These are phyloP conservation scores for Montipora foliosa DNA, from an alignment of 64 coral and sea anemone genomes.

Conservation along the genomic window DNA sequence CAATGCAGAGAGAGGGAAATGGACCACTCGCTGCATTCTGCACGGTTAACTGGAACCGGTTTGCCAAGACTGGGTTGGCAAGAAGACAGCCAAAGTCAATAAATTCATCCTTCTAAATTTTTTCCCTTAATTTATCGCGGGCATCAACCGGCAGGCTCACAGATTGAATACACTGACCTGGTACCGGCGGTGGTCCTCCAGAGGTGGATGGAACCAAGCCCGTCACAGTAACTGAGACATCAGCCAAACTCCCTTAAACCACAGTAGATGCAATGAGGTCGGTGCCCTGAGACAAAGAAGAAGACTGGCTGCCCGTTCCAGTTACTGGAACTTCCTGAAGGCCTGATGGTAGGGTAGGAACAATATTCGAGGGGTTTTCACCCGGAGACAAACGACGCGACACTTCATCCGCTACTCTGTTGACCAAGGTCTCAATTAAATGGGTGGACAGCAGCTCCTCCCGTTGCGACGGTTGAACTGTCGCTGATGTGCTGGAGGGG, in stretches of 20 bases:
- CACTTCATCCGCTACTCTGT: too few species aligned
- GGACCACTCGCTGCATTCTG: conserved; percentile 35
- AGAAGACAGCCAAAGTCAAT: conserved; percentile 29
- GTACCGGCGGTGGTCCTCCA: not conserved
- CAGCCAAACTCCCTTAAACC: not conserved
- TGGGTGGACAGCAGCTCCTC: too few species aligned
- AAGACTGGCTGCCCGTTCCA: not conserved
- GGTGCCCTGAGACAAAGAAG: not conserved
- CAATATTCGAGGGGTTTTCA: too few species aligned
- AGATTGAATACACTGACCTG: conserved; percentile 13
- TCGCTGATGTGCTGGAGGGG: not conserved
- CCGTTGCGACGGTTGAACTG: too few species aligned
- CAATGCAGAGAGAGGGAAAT: not conserved
- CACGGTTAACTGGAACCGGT: not conserved
- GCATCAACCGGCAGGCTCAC: not conserved
- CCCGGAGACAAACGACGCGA: not conserved
- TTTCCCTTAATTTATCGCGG: not conserved
- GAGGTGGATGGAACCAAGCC: not conserved
- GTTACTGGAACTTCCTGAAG: conserved; percentile 16
- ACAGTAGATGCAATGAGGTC: not conserved
- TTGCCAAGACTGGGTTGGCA: conserved; percentile 7
- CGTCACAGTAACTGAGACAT: not conserved
- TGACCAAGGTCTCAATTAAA: too few species aligned
- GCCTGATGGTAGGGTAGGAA: not conserved
- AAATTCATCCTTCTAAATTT: conserved; percentile 12